Evolutionary conservation across 2,888 invertebrate genomes (phyloP).

Genomic region (Lathronympha strigana): DNA sequence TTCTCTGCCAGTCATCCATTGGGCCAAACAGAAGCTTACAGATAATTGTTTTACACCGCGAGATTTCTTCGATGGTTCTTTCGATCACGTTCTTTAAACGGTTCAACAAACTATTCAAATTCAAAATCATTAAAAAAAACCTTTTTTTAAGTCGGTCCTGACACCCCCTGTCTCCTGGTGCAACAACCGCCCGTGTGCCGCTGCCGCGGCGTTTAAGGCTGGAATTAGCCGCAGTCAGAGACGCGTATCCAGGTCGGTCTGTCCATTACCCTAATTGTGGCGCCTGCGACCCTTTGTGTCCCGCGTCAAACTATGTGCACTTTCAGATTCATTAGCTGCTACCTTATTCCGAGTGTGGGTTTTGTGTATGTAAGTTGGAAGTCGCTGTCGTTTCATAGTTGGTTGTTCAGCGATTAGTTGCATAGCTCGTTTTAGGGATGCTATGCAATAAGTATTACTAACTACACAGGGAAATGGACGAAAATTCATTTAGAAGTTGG

Average conservation of each 20-base stretch:
- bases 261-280: constrained; percentile 84
- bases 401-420: constrained; percentile 3
- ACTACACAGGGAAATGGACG: background rate
- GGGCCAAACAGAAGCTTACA: too few species aligned
- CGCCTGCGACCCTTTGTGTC: constrained; percentile 61
- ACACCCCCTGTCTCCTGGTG: too few species aligned
- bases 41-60: too few species aligned
- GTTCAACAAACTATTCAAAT: too few species aligned
- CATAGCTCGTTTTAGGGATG: background rate
- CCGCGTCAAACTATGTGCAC: constrained; percentile 39
- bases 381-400: constrained; percentile 3
- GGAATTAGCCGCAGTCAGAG: constrained; percentile 81
- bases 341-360: constrained; percentile 30
- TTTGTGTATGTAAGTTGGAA: constrained; percentile 24
- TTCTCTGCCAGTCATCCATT: too few species aligned
- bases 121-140: too few species aligned
- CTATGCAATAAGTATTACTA: background rate
- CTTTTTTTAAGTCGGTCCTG: too few species aligned
- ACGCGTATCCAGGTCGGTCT: constrained; percentile 80
- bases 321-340: constrained; percentile 38
- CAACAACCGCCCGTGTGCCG: constrained; percentile 59
- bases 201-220: constrained; percentile 68
- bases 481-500: too few species aligned
- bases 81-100: too few species aligned
- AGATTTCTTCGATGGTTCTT: too few species aligned